Percentiles rank a stretch among this genome's conserved stretches.
Evolutionary conservation across 2,113 vertebrate genomes (phyloP).

Genomic region (Fulmarus glacialis): DNA sequence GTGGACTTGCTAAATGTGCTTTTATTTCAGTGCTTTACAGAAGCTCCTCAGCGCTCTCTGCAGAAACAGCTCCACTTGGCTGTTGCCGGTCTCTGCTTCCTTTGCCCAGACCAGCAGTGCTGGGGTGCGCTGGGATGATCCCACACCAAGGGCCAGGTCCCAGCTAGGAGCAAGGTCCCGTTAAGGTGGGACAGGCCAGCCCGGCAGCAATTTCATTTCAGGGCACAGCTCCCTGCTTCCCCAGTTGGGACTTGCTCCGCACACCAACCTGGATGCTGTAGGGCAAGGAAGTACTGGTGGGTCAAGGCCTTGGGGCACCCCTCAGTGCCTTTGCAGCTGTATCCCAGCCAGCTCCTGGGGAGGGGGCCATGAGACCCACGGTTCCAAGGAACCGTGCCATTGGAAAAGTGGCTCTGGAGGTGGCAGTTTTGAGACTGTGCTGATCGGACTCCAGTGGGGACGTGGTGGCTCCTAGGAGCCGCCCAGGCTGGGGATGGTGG

Average conservation of each 20-base stretch:
- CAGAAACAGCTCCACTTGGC: neutral
- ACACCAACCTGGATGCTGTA: neutral
- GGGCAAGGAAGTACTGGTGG: neutral
- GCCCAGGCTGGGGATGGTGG: neutral
- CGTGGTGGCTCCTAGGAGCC: rapidly evolving
- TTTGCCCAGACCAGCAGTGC: neutral
- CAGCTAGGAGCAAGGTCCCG: neutral
- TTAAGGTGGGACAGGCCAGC: neutral
- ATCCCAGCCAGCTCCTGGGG: neutral
- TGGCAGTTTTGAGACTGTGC: neutral
- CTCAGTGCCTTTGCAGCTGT: neutral
- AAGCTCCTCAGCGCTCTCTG: neutral
- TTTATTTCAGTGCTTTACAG: neutral
- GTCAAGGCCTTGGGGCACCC: neutral
- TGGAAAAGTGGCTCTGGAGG: neutral
- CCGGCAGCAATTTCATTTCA: neutral
- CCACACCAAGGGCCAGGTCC: neutral
- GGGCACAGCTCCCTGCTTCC: neutral
- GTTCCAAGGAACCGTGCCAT: rapidly evolving
- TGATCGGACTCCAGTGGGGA: neutral
- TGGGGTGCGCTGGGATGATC: neutral
- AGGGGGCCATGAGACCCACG: rapidly evolving
- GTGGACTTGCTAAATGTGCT: neutral
- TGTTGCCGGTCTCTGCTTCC: rapidly evolving
- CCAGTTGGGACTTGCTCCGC: neutral